These are phyloP conservation scores for Callitettix versicolor DNA, from an alignment of 1,140 invertebrate genomes.

Conservation along the genomic window DNA sequence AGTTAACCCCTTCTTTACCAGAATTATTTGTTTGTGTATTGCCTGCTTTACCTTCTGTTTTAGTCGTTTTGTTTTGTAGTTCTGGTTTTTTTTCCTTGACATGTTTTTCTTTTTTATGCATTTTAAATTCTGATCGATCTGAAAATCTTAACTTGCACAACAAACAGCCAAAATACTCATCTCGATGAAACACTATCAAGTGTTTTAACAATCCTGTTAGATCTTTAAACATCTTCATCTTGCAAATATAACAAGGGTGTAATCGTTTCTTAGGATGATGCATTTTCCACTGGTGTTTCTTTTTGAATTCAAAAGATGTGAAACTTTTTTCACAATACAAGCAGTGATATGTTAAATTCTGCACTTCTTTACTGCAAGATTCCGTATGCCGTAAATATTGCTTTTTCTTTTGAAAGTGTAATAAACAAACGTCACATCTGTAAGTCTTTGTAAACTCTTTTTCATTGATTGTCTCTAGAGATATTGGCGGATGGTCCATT, in stretches of 20 bases:
- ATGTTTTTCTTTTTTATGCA: constrained; percentile 18
- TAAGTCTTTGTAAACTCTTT: constrained; percentile 9
- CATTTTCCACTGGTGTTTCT: constrained; percentile 22
- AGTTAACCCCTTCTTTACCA: background rate
- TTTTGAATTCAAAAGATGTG: constrained; percentile 16
- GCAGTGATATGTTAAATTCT: constrained; percentile 16
- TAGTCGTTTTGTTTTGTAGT: background rate
- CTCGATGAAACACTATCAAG: constrained; percentile 18
- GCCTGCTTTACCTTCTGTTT: background rate
- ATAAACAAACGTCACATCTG: constrained; percentile 7
- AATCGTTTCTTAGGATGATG: constrained; percentile 24
- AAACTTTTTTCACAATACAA: constrained; percentile 27
- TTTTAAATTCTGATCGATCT: constrained; percentile 17
- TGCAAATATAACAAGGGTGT: constrained; percentile 25
- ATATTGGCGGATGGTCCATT: constrained; percentile 24
- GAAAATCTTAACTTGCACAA: constrained; percentile 25
- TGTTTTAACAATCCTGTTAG: constrained; percentile 23
- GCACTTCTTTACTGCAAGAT: constrained; percentile 12
- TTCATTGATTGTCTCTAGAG: constrained; percentile 17
- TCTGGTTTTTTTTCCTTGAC: constrained; percentile 1
- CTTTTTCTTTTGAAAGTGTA: constrained; percentile 13
- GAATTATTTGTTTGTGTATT: background rate
- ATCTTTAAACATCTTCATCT: constrained; percentile 19
- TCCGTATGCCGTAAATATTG: constrained; percentile 10
- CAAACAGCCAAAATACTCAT: constrained; percentile 23